Base-by-base conservation (phyloP, 2,113 vertebrate species). In the Eidolon helvum region DNA sequence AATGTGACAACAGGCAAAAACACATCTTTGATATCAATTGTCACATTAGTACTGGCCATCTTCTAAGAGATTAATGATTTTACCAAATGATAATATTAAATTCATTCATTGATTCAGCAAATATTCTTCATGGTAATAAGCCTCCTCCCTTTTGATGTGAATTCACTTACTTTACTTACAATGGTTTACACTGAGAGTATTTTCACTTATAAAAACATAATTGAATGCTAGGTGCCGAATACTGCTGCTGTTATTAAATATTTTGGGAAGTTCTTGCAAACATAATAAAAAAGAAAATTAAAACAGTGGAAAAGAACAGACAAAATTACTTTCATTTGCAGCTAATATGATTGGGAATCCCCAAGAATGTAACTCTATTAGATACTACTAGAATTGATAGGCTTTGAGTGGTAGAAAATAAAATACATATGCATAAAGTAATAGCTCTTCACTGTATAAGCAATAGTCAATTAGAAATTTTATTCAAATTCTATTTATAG, bases 181-280 rank as follows among this genome's bases (percentile, higher is more conserved):
- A 28, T 38, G 35, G 15, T 75, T 87, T 87, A 79, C 35, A 69
- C 10, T 50, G 82, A 79, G 45, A 94, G 90, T 30, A 50, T 7
- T 90, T 94, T 77, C n/a, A 68, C 61, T 94, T 95, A 53, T 30
- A 90, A 92, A 88, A 88, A 83, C n/a, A 28, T 69, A 90, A 92
- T 71, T 80, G 59, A 92, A 95, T 90, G 30, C 35, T 18, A 78
- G 38, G 11, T 90, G 40, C 7, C 80, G 90, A 57, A 87, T 75
- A 66, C 71, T 53, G 59, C 15, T 45, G 83, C 14, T 30, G 8
- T 86, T 92, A 90, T 86, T 87, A 90, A 94, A 92, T 72, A 90
- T 83, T 77, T 95, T 18, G 19, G 5, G 18, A 72, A 19, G 22
- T 80, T 86, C 59, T 90, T 72, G 4, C 21, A 90, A 82, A 88